Conservation (phyloP, 2,888 invertebrate genomes). For the Leucophenga maculata region DNA sequence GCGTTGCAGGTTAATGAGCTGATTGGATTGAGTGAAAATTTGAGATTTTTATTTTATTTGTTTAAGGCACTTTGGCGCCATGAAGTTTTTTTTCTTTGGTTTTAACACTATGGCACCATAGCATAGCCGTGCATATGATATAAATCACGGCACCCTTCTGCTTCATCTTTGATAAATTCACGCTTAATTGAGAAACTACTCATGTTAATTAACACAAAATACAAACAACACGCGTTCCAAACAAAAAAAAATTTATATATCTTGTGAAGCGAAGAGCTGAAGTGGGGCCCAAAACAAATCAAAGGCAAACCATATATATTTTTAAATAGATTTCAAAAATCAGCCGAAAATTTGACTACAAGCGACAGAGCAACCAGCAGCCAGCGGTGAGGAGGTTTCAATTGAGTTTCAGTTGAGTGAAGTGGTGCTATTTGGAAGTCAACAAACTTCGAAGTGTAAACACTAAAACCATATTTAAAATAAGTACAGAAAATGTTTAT, state of each 20-base stretch:
- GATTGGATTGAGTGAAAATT: neutral
- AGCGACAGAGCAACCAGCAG: neutral
- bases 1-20: slow-evolving; percentile 21
- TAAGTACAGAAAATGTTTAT: neutral
- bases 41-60: neutral
- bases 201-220: slow-evolving; percentile 58
- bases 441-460: slow-evolving; percentile 8
- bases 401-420: too few relatives aligned
- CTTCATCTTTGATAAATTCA: slow-evolving; percentile 35
- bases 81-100: too few relatives aligned
- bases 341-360: slow-evolving; percentile 5
- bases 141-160: neutral
- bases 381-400: neutral
- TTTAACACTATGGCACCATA: neutral
- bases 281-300: too few relatives aligned
- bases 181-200: slow-evolving; percentile 63
- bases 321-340: slow-evolving; percentile 20
- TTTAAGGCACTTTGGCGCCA: neutral
- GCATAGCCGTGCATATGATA: neutral
- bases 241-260: too few relatives aligned
- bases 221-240: slow-evolving; percentile 46
- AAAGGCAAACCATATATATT: too few relatives aligned
- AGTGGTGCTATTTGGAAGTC: neutral
- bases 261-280: neutral
- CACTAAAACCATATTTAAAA: neutral